Conservation (phyloP, 2,888 invertebrate species). For the Phlogophora meticulosa region DNA sequence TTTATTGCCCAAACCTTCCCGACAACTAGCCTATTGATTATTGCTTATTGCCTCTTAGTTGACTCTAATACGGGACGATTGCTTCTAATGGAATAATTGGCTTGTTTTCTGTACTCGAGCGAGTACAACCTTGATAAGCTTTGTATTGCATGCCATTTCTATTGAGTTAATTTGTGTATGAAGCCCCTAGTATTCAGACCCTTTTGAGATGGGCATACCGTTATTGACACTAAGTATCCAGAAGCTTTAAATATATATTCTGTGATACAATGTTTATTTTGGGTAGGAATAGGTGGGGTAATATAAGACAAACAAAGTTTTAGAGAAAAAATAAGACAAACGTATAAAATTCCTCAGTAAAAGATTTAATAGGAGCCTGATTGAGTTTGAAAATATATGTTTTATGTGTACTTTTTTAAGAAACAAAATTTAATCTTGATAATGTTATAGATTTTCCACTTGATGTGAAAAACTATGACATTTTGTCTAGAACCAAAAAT, state of each 20-base stretch:
- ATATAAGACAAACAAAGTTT: too few relatives aligned
- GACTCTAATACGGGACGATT: slow-evolving; percentile 67
- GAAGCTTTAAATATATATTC: neutral
- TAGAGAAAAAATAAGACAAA: too few relatives aligned
- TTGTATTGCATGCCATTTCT: slow-evolving; percentile 6
- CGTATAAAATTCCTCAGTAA: too few relatives aligned
- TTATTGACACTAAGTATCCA: neutral
- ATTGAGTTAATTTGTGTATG: slow-evolving; percentile 1
- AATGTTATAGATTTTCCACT: too few relatives aligned
- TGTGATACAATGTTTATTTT: too few relatives aligned
- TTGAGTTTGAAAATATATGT: too few relatives aligned
- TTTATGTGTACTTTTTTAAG: too few relatives aligned
- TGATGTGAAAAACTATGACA: too few relatives aligned
- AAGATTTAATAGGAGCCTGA: too few relatives aligned
- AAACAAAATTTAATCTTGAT: too few relatives aligned
- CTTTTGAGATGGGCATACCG: neutral
- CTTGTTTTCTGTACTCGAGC: slow-evolving; percentile 47
- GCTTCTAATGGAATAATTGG: slow-evolving; percentile 69
- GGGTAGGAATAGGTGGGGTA: too few relatives aligned
- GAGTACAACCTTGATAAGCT: slow-evolving; percentile 45
- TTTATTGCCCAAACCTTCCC: slow-evolving; percentile 29
- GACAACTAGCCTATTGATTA: slow-evolving; percentile 45
- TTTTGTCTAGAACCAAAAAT: too few relatives aligned
- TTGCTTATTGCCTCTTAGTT: slow-evolving; percentile 53
- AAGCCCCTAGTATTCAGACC: neutral